Base-by-base conservation (phyloP, 2,888 invertebrate species). In the Pimpla rufipes region DNA sequence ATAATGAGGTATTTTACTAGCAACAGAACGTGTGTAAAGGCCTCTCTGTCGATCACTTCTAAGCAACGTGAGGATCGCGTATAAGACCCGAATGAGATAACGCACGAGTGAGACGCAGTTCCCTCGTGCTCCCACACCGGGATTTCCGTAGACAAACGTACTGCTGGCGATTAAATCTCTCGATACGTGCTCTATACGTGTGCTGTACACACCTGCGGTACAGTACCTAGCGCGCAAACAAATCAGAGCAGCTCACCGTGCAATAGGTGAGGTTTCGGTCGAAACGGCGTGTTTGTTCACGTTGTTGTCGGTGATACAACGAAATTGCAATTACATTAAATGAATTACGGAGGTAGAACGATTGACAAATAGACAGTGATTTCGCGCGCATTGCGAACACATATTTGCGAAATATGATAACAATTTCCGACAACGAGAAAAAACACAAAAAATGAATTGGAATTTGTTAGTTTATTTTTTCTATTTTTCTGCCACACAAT, bases 291-390 rank as follows among this genome's bases (percentile, higher is more conserved):
- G 64, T 67, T 67, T 42, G 29, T 29, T 40, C 42, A 42, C 18
- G 52, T n/a, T 59, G 57, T 71, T 57, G 52, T 68, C 42, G 35
- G 37, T 42, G n/a, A 47, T 16, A 59, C 37, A 62, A 78, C 52
- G 73, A 68, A 73, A 78, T 57, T 62, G 67, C 45, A 78, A 81
- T 81, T 77, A 68, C 67, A 68, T 74, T 73, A 1, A 73, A 81
- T 73, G 62, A 81, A 68, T 68, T 78, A 37, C 62, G 59, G 50
- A 0, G 50, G 11, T 29, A 23, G 45, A 47, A 8, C 37, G 21
- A 74, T 57, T 35, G 66, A 66, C 35, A 18, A 35, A 59, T 50
- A 16, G 21, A 52, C 47, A 35, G 70, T 21, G 23, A 29, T 42
- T 40, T 21, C n/a, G n/a, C 37, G 57, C 11, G 42, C 71, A 57